Conservation (phyloP, 2,888 invertebrate genomes). For the Meteorus cinctellus region DNA sequence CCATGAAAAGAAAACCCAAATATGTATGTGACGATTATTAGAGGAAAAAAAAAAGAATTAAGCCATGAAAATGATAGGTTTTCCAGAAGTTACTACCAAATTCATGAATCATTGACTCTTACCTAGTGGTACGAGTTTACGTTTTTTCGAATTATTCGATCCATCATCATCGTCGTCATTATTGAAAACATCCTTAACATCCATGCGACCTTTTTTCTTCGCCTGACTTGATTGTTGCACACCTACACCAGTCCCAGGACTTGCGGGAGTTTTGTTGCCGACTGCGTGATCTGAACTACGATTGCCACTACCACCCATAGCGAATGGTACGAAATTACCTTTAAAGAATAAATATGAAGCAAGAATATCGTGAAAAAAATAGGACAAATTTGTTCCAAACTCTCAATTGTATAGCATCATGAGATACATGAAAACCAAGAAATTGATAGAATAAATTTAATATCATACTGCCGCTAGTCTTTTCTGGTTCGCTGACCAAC, state of each 20-base stretch:
- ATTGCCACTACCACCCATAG: slow-evolving; percentile 67
- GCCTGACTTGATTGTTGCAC: slow-evolving; percentile 67
- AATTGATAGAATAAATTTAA: background rate
- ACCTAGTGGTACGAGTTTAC: slow-evolving; percentile 87
- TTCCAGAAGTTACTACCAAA: background rate
- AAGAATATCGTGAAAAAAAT: slow-evolving; percentile 26
- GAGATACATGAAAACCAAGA: slow-evolving; percentile 4
- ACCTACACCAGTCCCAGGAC: slow-evolving; percentile 63
- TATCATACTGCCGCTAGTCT: slow-evolving; percentile 67
- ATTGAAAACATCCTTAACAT: slow-evolving; percentile 89
- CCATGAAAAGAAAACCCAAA: slow-evolving; percentile 41
- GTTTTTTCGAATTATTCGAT: slow-evolving; percentile 77
- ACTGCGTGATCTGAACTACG: slow-evolving; percentile 65
- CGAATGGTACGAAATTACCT: slow-evolving; percentile 72
- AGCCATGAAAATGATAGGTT: background rate
- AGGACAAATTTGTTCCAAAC: background rate
- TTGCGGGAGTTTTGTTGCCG: slow-evolving; percentile 70
- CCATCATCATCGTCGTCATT: slow-evolving; percentile 85
- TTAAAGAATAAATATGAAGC: slow-evolving; percentile 8
- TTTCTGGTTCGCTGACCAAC: slow-evolving; percentile 70
- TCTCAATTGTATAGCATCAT: background rate
- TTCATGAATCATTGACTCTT: slow-evolving; percentile 49
- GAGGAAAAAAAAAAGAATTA: background rate
- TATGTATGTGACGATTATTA: slow-evolving; percentile 51
- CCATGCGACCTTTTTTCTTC: slow-evolving; percentile 81